phyloP scores from a whole-genome alignment of 1,140 invertebrate species.

The Zaprionus tsacasi region DNA sequence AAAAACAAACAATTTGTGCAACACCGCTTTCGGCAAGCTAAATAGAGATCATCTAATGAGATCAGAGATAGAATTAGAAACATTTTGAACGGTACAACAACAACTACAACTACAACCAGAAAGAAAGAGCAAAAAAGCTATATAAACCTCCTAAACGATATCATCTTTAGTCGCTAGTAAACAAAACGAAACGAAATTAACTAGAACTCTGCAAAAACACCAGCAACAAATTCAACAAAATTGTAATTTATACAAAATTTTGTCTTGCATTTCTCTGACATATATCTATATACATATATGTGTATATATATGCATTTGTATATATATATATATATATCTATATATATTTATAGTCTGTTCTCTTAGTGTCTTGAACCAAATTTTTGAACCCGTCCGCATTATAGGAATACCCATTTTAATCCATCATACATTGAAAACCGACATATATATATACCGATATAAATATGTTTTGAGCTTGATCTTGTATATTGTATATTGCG shows the following conservation, averaged over 20 bases:
- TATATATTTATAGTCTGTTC: conserved; percentile 18
- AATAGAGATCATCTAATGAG: neutral
- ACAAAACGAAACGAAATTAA: neutral
- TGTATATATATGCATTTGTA: neutral
- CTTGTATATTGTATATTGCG: neutral
- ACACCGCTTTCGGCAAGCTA: conserved; percentile 42
- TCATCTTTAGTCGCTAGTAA: neutral
- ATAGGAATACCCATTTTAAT: conserved; percentile 3
- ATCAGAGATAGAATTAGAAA: neutral
- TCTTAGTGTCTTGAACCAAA: conserved; percentile 15
- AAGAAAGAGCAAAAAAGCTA: neutral
- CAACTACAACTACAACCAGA: neutral
- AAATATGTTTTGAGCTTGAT: neutral
- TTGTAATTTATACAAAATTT: conserved; percentile 34
- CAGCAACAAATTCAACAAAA: conserved; percentile 19
- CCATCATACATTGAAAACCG: neutral
- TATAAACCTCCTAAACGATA: neutral
- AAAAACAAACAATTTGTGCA: conserved; percentile 34
- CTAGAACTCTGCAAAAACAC: conserved; percentile 4
- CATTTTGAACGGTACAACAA: neutral
- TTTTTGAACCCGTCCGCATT: conserved; percentile 24
- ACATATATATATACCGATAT: neutral
- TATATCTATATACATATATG: neutral
- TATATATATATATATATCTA: neutral
- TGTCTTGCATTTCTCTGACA: conserved; percentile 31